Conservation (phyloP, 2,797 vertebrate genomes). For the Eutrigla gurnardus region DNA sequence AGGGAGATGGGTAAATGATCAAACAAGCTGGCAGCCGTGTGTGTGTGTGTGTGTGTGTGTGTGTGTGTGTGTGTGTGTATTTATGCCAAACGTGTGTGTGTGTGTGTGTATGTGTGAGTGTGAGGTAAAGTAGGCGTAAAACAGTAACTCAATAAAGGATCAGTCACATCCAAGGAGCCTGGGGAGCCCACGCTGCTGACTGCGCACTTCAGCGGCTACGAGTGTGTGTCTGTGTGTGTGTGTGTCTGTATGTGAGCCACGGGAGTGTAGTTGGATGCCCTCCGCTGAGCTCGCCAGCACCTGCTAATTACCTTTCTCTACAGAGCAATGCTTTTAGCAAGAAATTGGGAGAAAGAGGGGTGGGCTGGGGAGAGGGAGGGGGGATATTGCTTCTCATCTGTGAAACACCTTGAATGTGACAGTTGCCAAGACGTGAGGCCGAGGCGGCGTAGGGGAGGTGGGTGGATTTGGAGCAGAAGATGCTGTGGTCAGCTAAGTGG, state of each 20-base stretch:
- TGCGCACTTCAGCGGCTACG: slow-evolving; percentile 77
- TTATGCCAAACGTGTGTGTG: slow-evolving; percentile 49
- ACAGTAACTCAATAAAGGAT: slow-evolving; percentile 88
- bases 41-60: slow-evolving; percentile 47
- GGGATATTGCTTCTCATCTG: slow-evolving; percentile 95
- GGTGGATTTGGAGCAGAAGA: slow-evolving; percentile 89
- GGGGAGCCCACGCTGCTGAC: slow-evolving; percentile 83
- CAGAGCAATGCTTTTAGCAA: slow-evolving; percentile 92
- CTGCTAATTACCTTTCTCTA: slow-evolving; percentile 97
- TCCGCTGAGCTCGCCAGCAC: slow-evolving; percentile 88
- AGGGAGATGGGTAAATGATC: slow-evolving; percentile 86
- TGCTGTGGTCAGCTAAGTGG: slow-evolving; percentile 99
- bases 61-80: slow-evolving; percentile 33
- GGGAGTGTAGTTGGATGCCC: slow-evolving; percentile 88
- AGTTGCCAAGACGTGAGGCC: slow-evolving; percentile 97
- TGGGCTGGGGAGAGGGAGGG: slow-evolving; percentile 88
- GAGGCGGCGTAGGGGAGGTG: slow-evolving; percentile 84
- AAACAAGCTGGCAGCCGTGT: slow-evolving; percentile 79
- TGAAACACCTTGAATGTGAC: slow-evolving; percentile 99
- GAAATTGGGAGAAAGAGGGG: slow-evolving; percentile 74
- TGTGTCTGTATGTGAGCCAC: slow-evolving; percentile 86
- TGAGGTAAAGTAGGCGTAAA: slow-evolving; percentile 84
- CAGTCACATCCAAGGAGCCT: slow-evolving; percentile 87
- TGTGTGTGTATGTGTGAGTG: slow-evolving; percentile 60
- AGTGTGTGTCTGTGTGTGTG: slow-evolving; percentile 76